Percentiles rank a stretch among this genome's conserved stretches.
Conservation (phyloP, 2,113 vertebrate genomes). For the Procapra przewalskii region DNA sequence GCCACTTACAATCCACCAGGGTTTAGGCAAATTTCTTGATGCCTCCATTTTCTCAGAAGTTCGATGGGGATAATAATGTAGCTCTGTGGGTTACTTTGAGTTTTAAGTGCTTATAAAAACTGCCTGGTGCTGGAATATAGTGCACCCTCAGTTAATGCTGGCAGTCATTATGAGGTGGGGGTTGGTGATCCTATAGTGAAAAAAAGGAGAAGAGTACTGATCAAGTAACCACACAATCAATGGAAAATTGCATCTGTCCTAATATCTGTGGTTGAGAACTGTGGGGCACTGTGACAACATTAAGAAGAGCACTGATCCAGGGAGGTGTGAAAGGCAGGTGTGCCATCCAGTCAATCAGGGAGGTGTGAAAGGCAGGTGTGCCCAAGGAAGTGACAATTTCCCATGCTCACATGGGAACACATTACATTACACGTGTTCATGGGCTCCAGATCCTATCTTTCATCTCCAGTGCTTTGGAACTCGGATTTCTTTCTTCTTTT, state of each 20-base stretch:
- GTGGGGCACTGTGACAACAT: neutral
- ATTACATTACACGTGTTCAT: fast-evolving
- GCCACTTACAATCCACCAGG: neutral
- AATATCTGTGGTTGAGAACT: neutral
- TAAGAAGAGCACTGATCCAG: no score
- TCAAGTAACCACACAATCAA: no score
- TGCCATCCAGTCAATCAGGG: no score
- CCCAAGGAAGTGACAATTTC: neutral
- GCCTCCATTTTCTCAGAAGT: neutral
- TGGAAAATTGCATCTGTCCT: neutral
- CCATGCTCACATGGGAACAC: fast-evolving
- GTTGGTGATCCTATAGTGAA: neutral
- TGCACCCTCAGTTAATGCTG: neutral
- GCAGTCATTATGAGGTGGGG: neutral
- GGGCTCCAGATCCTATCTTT: neutral
- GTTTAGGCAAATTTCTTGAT: neutral
- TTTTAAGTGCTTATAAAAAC: no score
- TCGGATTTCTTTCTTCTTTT: neutral
- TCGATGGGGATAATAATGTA: neutral
- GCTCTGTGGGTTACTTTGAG: neutral
- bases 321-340: neutral
- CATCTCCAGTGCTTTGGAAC: neutral
- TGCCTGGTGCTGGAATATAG: neutral
- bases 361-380: neutral
- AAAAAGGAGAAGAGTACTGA: neutral